Evolutionary conservation across 2,113 vertebrate genomes (phyloP).

Genomic region (Oriolus oriolus): DNA sequence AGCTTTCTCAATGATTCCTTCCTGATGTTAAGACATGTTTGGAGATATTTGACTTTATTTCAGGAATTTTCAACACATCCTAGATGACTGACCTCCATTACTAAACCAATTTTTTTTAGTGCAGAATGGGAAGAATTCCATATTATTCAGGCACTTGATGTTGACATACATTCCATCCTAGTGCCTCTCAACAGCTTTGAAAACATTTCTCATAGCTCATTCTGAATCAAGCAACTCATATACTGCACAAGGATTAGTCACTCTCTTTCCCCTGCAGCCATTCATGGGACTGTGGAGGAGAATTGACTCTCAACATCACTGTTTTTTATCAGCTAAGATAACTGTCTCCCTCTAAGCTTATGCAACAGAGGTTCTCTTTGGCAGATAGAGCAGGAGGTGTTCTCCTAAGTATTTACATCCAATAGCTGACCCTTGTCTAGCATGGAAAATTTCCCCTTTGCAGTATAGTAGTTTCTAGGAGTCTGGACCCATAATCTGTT

Average conservation of each 20-base stretch:
- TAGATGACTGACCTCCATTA: neutral
- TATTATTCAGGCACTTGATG: conserved; percentile 54
- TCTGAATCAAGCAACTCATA: neutral
- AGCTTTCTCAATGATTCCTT: neutral
- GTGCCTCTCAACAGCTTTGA: conserved; percentile 22
- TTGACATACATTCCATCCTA: conserved; percentile 45
- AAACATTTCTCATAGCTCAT: neutral
- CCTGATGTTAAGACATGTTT: neutral
- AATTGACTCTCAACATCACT: neutral
- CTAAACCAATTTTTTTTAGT: neutral
- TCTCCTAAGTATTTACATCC: conserved; percentile 33
- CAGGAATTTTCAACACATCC: neutral
- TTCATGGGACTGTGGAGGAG: neutral
- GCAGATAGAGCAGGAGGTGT: conserved; percentile 41
- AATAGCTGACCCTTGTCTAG: neutral
- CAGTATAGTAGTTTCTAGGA: conserved; percentile 56
- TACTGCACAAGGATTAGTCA: neutral
- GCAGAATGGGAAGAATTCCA: neutral
- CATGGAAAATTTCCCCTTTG: conserved; percentile 10
- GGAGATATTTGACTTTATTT: neutral
- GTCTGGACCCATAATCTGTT: conserved; percentile 44
- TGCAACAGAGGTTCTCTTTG: conserved; percentile 46
- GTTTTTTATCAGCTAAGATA: neutral
- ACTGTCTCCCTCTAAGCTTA: neutral
- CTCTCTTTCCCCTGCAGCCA: neutral